These are phyloP conservation scores for Entomobrya multifasciata DNA, from an alignment of 2,888 invertebrate species.

Conservation along the genomic window DNA sequence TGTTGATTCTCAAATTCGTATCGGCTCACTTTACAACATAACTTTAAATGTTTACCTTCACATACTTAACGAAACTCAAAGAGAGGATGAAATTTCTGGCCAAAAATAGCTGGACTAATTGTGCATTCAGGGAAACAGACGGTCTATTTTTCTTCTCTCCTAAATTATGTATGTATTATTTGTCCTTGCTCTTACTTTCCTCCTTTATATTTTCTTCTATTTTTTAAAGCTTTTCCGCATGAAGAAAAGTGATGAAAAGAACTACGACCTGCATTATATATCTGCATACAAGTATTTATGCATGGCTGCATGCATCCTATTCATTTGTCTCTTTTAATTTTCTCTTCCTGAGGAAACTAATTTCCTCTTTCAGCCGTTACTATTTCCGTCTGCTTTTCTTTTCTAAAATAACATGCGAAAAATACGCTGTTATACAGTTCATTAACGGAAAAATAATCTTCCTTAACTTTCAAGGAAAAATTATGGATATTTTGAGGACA, in stretches of 20 bases:
- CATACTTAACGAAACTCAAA: background rate
- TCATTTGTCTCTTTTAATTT: too few species aligned
- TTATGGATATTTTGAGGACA: too few species aligned
- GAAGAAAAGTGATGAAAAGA: conserved; percentile 25
- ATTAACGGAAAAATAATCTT: background rate
- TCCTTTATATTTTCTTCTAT: background rate
- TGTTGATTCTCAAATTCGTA: background rate
- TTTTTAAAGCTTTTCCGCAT: conserved; percentile 12
- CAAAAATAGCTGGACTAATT: conserved; percentile 60
- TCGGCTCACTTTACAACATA: too few species aligned
- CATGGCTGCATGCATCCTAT: too few species aligned
- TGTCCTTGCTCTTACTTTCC: conserved; percentile 20
- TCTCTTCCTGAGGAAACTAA: conserved; percentile 25
- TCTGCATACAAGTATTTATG: too few species aligned
- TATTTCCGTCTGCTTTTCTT: background rate
- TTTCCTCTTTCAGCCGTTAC: background rate
- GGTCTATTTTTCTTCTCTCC: conserved; percentile 19
- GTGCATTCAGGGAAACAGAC: conserved; percentile 9
- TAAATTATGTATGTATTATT: conserved; percentile 25
- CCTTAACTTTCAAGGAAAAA: background rate
- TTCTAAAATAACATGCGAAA: background rate
- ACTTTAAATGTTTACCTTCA: background rate
- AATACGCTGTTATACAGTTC: too few species aligned
- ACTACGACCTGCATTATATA: too few species aligned
- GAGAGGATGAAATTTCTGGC: conserved; percentile 40